Evolutionary conservation across 2,113 vertebrate genomes (phyloP).

Genomic region (Vicugna pacos): DNA sequence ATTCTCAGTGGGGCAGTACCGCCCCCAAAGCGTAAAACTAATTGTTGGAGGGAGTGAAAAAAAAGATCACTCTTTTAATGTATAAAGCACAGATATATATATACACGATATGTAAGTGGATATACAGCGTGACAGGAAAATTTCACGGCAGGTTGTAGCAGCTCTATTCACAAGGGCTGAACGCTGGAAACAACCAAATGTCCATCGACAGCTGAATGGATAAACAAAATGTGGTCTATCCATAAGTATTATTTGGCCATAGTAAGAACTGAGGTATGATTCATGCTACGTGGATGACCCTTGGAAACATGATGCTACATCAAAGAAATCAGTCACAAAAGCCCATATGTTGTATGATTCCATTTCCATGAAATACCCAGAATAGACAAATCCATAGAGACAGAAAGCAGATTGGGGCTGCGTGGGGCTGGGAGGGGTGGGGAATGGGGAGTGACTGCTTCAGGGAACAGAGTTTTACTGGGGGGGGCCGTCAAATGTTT

Average conservation of each 20-base stretch:
- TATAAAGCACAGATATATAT: neutral
- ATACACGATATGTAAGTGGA: accelerated
- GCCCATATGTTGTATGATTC: accelerated
- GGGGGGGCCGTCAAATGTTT: neutral
- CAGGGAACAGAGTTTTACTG: neutral
- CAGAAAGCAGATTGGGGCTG: neutral
- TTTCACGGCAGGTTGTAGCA: neutral
- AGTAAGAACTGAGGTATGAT: neutral
- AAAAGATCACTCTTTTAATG: neutral
- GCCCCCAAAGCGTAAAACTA: neutral
- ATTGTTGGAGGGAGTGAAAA: neutral
- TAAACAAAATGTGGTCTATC: neutral
- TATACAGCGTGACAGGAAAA: neutral
- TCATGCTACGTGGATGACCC: neutral
- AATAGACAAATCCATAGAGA: neutral
- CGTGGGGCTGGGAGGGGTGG: too few relatives aligned
- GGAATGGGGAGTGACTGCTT: neutral
- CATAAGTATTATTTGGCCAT: neutral
- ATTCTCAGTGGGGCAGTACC: accelerated
- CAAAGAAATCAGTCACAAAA: neutral
- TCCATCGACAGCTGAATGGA: neutral
- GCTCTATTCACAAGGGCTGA: neutral
- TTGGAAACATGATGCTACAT: neutral
- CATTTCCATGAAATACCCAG: too few relatives aligned
- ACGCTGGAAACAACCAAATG: neutral